Percentiles rank a stretch among this genome's conserved stretches.
These are phyloP conservation scores for Trichopoda pennipes DNA, from an alignment of 2,888 invertebrate species.

Conservation along the genomic window DNA sequence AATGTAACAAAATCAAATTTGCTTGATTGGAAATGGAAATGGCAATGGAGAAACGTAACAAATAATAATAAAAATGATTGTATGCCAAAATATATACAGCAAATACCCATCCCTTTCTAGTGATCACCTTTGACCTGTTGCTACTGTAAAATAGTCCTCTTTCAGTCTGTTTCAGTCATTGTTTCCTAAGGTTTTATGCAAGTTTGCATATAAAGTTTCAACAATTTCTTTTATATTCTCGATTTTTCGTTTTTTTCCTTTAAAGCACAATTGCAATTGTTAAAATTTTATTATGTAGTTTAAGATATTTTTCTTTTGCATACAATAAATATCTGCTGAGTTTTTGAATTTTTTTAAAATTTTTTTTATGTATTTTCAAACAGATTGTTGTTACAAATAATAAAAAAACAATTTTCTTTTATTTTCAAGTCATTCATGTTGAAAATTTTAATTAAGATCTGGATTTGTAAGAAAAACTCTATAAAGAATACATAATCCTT, in stretches of 20 bases:
- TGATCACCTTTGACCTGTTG: constrained; percentile 69
- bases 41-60: too few species aligned
- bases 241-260: constrained; percentile 9
- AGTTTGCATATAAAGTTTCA: constrained; percentile 65
- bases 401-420: constrained; percentile 16
- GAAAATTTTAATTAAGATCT: constrained; percentile 67
- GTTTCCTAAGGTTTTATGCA: constrained; percentile 27
- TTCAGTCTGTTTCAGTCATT: constrained; percentile 37
- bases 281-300: constrained; percentile 12
- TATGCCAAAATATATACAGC: constrained; percentile 57
- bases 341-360: constrained; percentile 24
- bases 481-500: not conserved
- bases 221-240: constrained; percentile 40
- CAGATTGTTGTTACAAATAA: constrained; percentile 14
- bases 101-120: constrained; percentile 55
- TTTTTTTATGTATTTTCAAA: constrained; percentile 3
- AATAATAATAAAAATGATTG: constrained; percentile 49
- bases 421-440: constrained; percentile 41
- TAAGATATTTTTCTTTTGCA: constrained; percentile 33
- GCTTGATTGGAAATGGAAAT: constrained; percentile 8
- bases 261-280: constrained; percentile 46
- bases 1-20: constrained; percentile 49
- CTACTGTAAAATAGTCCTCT: constrained; percentile 34
- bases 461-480: constrained; percentile 40
- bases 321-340: constrained; percentile 43